These are phyloP conservation scores for Scophthalmus maximus DNA, from an alignment of 2,113 vertebrate genomes.

Conservation along the genomic window DNA sequence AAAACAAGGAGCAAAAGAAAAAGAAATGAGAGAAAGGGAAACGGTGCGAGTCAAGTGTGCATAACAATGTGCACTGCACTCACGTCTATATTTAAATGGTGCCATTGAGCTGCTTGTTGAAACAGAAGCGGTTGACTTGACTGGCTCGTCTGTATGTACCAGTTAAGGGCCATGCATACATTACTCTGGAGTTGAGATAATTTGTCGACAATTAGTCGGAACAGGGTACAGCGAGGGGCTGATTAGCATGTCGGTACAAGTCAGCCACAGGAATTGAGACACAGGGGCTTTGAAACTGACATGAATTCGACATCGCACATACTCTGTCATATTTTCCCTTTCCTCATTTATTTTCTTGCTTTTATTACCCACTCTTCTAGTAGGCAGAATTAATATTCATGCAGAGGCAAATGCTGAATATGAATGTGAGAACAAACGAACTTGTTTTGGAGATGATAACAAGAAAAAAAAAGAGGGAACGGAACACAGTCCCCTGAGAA, in stretches of 20 bases:
- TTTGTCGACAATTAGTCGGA: constrained; percentile 80
- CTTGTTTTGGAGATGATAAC: constrained; percentile 71
- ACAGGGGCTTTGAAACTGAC: constrained; percentile 76
- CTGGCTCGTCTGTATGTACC: constrained; percentile 55
- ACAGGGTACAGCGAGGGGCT: constrained; percentile 70
- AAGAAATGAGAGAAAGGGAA: constrained; percentile 16
- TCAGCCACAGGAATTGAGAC: constrained; percentile 70
- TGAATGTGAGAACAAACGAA: constrained; percentile 70
- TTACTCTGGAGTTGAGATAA: constrained; percentile 86
- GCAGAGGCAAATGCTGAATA: constrained; percentile 72
- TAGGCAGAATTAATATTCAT: constrained; percentile 78
- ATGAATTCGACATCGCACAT: constrained; percentile 69
- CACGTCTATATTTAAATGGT: constrained; percentile 71
- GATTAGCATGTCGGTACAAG: constrained; percentile 80
- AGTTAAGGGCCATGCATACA: constrained; percentile 78
- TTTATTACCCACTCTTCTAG: constrained; percentile 43
- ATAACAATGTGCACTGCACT: constrained; percentile 53
- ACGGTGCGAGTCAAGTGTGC: constrained; percentile 54
- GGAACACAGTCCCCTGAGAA: constrained; percentile 58
- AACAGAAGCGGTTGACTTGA: constrained; percentile 60
- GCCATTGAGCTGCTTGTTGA: constrained; percentile 68
- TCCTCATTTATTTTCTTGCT: constrained; percentile 56
- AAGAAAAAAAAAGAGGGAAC: constrained; percentile 52
- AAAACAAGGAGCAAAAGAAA: constrained; percentile 32
- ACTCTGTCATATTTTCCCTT: constrained; percentile 58